These are phyloP conservation scores for Lottia gigantea DNA, from an alignment of 2,888 invertebrate species.

Conservation along the genomic window DNA sequence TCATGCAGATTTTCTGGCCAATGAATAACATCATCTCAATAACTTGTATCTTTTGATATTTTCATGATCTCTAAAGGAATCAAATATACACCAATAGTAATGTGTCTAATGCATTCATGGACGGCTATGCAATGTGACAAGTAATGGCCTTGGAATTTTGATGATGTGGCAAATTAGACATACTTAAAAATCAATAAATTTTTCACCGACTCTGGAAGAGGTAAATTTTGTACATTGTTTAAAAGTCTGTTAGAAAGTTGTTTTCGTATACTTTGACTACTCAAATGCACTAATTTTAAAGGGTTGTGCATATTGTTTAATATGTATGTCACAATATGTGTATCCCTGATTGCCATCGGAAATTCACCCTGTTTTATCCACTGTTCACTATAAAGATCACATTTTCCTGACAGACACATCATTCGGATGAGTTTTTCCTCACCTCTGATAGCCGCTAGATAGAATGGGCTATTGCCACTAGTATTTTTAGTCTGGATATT, in stretches of 20 bases:
- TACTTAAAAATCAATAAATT: conserved; percentile 23
- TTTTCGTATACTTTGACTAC: conserved; percentile 35
- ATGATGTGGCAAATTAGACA: not conserved
- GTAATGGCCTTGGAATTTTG: too few species aligned
- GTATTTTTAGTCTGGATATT: conserved; percentile 44
- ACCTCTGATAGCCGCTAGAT: conserved; percentile 47
- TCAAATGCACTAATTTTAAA: conserved; percentile 33
- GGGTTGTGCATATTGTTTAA: conserved; percentile 35
- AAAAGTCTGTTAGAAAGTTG: conserved; percentile 15
- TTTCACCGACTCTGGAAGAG: conserved; percentile 29
- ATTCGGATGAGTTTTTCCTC: conserved; percentile 40
- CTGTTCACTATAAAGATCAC: conserved; percentile 42
- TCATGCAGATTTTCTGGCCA: too few species aligned
- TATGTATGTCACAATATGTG: conserved; percentile 32
- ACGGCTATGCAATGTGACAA: too few species aligned
- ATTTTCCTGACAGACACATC: conserved; percentile 47
- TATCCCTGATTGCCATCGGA: conserved; percentile 33
- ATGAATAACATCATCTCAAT: too few species aligned
- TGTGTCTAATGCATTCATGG: too few species aligned
- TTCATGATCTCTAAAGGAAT: too few species aligned
- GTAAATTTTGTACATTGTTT: conserved; percentile 20
- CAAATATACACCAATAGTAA: too few species aligned
- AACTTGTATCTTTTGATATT: too few species aligned
- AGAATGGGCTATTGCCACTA: conserved; percentile 46
- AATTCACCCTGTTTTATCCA: conserved; percentile 42